phyloP scores from a whole-genome alignment of 2,797 vertebrate species.

The Rhyacichthys aspro region DNA sequence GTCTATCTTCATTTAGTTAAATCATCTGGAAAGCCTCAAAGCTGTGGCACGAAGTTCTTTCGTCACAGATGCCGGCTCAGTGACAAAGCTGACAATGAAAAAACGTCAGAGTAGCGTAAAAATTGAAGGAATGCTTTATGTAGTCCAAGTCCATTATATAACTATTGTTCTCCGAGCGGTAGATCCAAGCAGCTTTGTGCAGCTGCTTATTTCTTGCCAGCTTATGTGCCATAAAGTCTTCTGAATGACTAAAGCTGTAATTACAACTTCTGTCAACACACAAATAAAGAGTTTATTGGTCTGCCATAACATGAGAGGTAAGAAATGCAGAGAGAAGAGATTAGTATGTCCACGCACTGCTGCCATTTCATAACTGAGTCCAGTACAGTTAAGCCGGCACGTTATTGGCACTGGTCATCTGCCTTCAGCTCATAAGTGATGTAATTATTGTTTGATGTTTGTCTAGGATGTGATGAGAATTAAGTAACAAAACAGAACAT shows the following conservation, averaged over 20 bases:
- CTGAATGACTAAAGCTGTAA: slow-evolving; percentile 7
- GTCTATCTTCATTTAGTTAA: not conserved
- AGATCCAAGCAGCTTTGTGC: slow-evolving; percentile 18
- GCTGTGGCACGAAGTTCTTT: not conserved
- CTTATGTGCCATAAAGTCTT: slow-evolving; percentile 6
- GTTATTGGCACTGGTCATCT: slow-evolving; percentile 34
- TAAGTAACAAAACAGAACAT: slow-evolving; percentile 28
- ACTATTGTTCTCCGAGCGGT: slow-evolving; percentile 35
- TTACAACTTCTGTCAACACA: not conserved
- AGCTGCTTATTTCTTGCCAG: slow-evolving; percentile 11
- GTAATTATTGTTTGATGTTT: slow-evolving; percentile 39
- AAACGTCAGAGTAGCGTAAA: slow-evolving; percentile 7
- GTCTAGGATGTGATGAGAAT: slow-evolving; percentile 9
- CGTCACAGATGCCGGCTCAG: not conserved
- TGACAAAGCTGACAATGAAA: slow-evolving; percentile 2
- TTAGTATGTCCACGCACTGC: slow-evolving; percentile 3
- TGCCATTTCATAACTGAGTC: slow-evolving; percentile 37
- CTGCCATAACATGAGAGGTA: not conserved
- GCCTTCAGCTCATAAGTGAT: slow-evolving; percentile 20
- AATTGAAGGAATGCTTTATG: slow-evolving; percentile 16
- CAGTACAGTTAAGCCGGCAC: slow-evolving; percentile 38
- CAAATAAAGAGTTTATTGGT: not conserved
- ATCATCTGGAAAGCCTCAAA: not conserved
- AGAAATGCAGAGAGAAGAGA: not conserved
- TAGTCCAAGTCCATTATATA: slow-evolving; percentile 34